These are phyloP conservation scores for Malurus melanocephalus DNA, from an alignment of 2,113 vertebrate genomes.

Conservation along the genomic window DNA sequence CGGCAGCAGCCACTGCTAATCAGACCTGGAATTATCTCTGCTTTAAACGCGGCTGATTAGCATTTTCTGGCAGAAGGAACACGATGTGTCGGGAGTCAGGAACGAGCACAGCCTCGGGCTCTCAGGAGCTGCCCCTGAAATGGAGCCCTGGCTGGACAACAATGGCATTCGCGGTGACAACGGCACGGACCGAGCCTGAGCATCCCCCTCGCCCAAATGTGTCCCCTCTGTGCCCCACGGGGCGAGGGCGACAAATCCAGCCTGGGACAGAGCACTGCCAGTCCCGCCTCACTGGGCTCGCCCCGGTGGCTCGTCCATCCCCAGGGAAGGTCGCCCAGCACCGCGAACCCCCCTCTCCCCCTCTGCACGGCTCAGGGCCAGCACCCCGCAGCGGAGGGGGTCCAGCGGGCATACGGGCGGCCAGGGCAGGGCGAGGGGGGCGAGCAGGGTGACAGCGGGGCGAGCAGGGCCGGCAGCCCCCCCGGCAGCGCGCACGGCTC, in stretches of 20 bases:
- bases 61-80: constrained; percentile 44
- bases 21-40: constrained; percentile 51
- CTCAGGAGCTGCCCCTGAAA: not conserved
- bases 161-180: fast-evolving
- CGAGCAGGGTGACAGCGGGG: not conserved
- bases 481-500: not conserved
- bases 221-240: not conserved
- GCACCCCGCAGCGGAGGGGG: fast-evolving
- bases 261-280: fast-evolving
- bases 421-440: not conserved
- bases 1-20: constrained; percentile 34
- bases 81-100: not conserved
- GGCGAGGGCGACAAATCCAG: fast-evolving
- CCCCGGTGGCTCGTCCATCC: fast-evolving
- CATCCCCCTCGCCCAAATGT: fast-evolving
- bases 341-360: fast-evolving
- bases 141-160: not conserved
- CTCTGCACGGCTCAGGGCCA: not conserved
- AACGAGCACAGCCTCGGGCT: constrained; percentile 15
- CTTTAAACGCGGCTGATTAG: constrained; percentile 43
- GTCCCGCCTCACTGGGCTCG: fast-evolving
- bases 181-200: not conserved
- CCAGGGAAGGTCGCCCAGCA: not conserved
- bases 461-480: not conserved
- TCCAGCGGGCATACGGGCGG: not conserved